These are phyloP conservation scores for Odocoileus virginianus DNA, from an alignment of 2,113 vertebrate species.

Conservation along the genomic window DNA sequence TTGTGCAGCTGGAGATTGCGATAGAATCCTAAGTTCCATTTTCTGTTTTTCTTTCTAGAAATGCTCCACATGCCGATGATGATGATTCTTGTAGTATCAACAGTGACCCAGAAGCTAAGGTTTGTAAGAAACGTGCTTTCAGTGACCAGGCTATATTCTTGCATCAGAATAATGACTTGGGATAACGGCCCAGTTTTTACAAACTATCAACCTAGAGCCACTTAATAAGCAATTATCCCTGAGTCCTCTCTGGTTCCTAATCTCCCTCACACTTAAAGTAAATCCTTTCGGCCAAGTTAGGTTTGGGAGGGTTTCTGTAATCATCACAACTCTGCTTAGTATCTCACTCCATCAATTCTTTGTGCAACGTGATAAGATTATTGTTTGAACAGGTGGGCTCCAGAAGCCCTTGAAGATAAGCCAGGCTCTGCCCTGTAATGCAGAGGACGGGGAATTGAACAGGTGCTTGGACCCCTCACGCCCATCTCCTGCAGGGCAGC, in stretches of 20 bases:
- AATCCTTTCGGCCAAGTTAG: background rate
- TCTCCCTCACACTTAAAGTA: background rate
- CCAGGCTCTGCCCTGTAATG: background rate
- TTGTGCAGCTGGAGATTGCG: background rate
- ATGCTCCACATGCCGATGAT: constrained; percentile 88
- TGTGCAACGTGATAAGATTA: background rate
- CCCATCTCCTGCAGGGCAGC: background rate
- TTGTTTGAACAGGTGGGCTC: background rate
- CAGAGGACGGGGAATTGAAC: background rate
- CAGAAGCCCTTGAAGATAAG: background rate
- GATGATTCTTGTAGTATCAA: constrained; percentile 92
- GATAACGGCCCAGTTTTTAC: background rate
- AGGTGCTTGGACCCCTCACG: background rate
- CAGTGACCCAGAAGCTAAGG: constrained; percentile 93
- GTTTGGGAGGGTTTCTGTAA: background rate
- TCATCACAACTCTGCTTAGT: background rate
- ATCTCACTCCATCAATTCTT: background rate
- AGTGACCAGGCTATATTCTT: background rate
- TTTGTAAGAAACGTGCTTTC: constrained; percentile 74
- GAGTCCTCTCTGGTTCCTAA: background rate
- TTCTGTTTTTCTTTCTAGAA: constrained; percentile 75
- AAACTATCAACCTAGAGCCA: background rate
- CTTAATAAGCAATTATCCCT: background rate
- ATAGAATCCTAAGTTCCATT: background rate
- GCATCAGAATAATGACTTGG: background rate